Base-by-base conservation (phyloP, 1,140 invertebrate genomes). In the Tyrophagus putrescentiae region DNA sequence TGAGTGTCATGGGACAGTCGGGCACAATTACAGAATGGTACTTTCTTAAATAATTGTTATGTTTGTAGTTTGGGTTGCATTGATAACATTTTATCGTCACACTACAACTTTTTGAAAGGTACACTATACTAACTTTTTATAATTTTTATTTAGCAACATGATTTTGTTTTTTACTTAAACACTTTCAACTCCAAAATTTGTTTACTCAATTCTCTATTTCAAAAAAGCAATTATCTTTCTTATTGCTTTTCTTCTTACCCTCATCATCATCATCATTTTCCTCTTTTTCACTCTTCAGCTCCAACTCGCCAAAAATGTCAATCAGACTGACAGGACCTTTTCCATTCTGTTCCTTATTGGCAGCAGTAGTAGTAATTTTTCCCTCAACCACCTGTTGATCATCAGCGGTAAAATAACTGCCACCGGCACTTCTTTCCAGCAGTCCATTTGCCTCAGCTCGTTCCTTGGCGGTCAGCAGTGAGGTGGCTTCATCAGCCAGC, bases 401-500 rank as follows among this genome's bases (percentile, higher is more conserved):
- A n/a, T n/a, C n/a, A n/a, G n/a, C n/a, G n/a, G n/a, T n/a, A n/a
- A n/a, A n/a, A n/a, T n/a, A n/a, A n/a, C n/a, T n/a, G n/a, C n/a
- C n/a, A n/a, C n/a, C n/a, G n/a, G n/a, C 41, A 42, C 41, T 42
- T 42, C 25, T 42, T 42, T 42, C 41, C 41, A 1, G 18, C 25
- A 42, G 18, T n/a, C 25, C 41, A 42, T 42, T 42, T 4, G 18
- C 6, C 25, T 42, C 25, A 42, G 25, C 2, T 21, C 25, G 2
- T 42, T 42, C 25, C 6, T 42, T 42, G 1, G 3, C 25, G 41
- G n/a, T n/a, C n/a, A n/a, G 25, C 25, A 54, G 25, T 28, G 25
- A 54, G 39, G 25, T 62, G 4, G 62, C 64, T 57, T 65, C 64
- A 32, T 63, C 57, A 13, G 54, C 62, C 13, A 57, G 7, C 34